Percentiles rank a stretch among this genome's conserved stretches.
phyloP scores from a whole-genome alignment of 2,888 invertebrate genomes.

The Meghimatium bilineatum region DNA sequence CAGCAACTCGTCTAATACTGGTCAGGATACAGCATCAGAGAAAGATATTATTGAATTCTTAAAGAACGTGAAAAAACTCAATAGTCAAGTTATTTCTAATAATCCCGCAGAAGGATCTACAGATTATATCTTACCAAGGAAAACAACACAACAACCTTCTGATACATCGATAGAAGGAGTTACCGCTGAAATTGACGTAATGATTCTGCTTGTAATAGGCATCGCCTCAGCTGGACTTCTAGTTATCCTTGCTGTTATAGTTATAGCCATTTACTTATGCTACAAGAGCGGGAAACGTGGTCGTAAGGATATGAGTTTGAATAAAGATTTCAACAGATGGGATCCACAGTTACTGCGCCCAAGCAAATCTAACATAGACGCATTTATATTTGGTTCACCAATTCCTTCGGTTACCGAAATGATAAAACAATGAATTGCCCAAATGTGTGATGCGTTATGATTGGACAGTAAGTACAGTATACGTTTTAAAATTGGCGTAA shows the following conservation, averaged over 20 bases:
- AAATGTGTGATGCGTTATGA: neutral
- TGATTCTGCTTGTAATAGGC: constrained; percentile 1
- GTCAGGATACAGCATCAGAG: neutral
- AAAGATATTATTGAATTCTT: constrained; percentile 4
- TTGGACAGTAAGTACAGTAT: too few relatives aligned
- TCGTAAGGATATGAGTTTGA: constrained; percentile 21
- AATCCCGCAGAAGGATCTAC: neutral
- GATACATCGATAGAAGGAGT: neutral
- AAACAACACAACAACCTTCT: neutral
- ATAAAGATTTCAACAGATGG: constrained; percentile 40
- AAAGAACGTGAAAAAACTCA: neutral
- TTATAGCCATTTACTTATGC: neutral
- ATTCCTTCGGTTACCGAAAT: constrained; percentile 35
- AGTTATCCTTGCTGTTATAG: neutral
- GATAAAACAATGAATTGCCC: constrained; percentile 18
- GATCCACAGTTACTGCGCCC: constrained; percentile 42
- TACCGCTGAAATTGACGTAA: neutral
- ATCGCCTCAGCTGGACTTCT: neutral
- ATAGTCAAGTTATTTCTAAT: neutral
- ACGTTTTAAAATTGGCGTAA: too few relatives aligned
- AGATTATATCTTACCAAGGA: neutral
- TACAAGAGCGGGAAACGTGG: neutral
- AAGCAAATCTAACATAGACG: constrained; percentile 22
- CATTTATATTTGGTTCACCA: constrained; percentile 33
- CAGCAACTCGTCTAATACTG: neutral